Base-by-base conservation (phyloP, 2,113 vertebrate species). In the Gadus macrocephalus region DNA sequence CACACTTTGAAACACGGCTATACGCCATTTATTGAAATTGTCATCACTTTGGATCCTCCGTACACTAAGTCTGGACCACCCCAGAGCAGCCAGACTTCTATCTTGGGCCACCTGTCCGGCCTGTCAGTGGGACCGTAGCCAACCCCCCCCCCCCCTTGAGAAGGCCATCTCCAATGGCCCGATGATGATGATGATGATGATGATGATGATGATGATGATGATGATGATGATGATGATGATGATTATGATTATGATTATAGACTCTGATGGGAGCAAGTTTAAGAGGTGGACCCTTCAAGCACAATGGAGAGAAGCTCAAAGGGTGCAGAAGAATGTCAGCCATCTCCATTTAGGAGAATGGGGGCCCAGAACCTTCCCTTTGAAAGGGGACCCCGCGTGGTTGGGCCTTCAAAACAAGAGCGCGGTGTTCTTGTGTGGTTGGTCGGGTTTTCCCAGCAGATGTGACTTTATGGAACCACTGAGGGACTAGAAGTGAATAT, bases 351-450 rank as follows among this genome's bases (percentile, higher is more conserved):
- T 89, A 90, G 88, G 86, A 90, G 87, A 88, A 80, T 31, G 75
- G 56, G 75, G 81, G 74, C 79, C 72, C 70, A 76, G 85, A 82
- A 82, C 72, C 58, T 49, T 53, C 61, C 79, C 84, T 84, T 87
- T 86, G 85, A 88, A 88, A 75, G 68, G 31, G 61, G 86, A 56
- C 81, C 81, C 76, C 0, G 0, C 4, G 15, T 15, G 66, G 71
- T 72, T 88, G 74, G 4, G 67, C 78, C 89, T 88, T 90, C 87
- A 90, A 85, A 90, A 90, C 86, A 90, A 86, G 84, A 82, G 78
- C 86, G 87, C 78, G 86, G 83, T 82, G 82, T 82, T 80, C 77
- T 59, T 55, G 42, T 25, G 66, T 61, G 42, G 19, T 49, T 3
- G 56, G 81, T 81, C 78, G 68, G 53, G 55, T 69, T 78, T 75